Base-by-base conservation (phyloP, 2,888 invertebrate genomes). In the Ochlodes sylvanus region DNA sequence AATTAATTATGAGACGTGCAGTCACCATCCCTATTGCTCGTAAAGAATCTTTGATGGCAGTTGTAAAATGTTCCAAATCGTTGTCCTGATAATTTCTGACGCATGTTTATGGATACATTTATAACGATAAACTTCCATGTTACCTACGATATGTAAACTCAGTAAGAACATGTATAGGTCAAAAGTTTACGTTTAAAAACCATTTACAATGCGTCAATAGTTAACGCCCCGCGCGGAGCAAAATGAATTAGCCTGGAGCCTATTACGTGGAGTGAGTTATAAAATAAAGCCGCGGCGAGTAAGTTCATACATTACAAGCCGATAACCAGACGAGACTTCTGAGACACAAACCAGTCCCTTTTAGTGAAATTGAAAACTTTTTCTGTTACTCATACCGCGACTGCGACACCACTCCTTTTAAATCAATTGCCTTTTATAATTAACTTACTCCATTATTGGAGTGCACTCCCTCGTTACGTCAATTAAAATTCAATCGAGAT, bases 331-430 rank as follows among this genome's bases (percentile, higher is more conserved):
- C 91, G 86, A 92, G 93, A 93, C 93, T 92, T 88, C 86, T 89
- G 90, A 93, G 93, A 94, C 90, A 92, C 92, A 93, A 92, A 92
- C 92, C 94, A 94, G 93, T 85, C 94, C 93, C 94, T 94, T 93
- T 94, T 94, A 94, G 93, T 93, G 88, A 92, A 93, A 94, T 94
- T 93, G 93, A 93, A 93, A 94, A 93, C 87, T 93, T 94, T 93
- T 93, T 92, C 92, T 92, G 88, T 91, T 89, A 92, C 92, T 92
- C 91, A 91, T 90, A 91, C 89, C 87, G 84, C 87, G 86, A 77
- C 87, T 88, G 82, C 88, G 90, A 89, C 89, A 89, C 88, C 83
- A 84, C 87, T 87, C 88, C 90, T 90, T 90, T 92, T 91, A 90
- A 90, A 92, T 92, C 92, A 90, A 93, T 92, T 93, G 92, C 89